Evolutionary conservation across 2,888 invertebrate genomes (phyloP), one percentile per base, ranked within the genome.

Genomic region (Empis stercorea): DNA sequence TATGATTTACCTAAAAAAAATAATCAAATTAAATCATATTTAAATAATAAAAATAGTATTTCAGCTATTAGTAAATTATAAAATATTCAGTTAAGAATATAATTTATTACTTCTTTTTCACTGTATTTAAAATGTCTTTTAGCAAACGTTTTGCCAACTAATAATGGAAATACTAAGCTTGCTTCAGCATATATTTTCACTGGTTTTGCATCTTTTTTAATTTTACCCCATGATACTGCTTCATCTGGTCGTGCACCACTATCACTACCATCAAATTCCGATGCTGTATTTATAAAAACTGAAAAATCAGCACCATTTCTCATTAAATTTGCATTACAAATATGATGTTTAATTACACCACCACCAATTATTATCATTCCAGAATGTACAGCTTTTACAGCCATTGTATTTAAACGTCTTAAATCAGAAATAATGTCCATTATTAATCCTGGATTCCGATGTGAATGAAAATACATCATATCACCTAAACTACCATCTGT

Each of bases 241-340:
- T 99, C 99, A 72, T 99, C 99, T 0, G 99, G 99, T 48, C 88
- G 75, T 0, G 99, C 99, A 1, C 99, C 99, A 30, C 95, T 86
- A 66, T 99, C 99, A 63, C 94, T 95, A 1, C 93, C 99, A 73
- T 99, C 99, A 73, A 84, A 99, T 70, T 99, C 99, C 30, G 85
- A 81, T 0, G 84, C 86, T 0, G 99, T 97, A 66, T 99, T 99
- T 11, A 99, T 72, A 67, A 87, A 99, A 1, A 99, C 94, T 0
- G 93, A 77, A 71, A 76, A 97, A 67, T 99, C 94, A 1, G 96
- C 93, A 14, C 99, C 99, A 67, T 99, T 97, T 56, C 97, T 84
- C 99, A 99, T 99, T 47, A 99, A 75, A 75, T 99, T 99, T 2
- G 99, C 96, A 75, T 99, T 99, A 70, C 93, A 95, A 57, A 97